Evolutionary conservation across 2,888 invertebrate genomes (phyloP), one percentile per base, ranked within the genome.

Genomic region (Ectemnius cavifrons): DNA sequence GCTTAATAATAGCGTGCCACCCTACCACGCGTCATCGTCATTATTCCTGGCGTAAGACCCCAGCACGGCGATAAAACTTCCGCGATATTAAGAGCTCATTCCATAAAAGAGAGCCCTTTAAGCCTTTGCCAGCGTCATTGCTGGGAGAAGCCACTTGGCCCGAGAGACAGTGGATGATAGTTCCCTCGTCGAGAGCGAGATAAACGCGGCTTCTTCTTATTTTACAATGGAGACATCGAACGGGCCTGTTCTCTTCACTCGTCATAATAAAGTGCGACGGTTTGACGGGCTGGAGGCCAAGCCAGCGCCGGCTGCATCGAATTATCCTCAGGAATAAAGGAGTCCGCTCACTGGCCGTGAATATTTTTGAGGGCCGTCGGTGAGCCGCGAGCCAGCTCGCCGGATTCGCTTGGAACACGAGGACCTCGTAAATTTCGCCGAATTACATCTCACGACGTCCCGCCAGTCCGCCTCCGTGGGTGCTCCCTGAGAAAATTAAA

Each of bases 1-100:
- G 81, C 84, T 84, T 85, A 74, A 77, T 75, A 77, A 75, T 63
- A 65, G 63, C 47, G 63, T 47, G 23, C 63, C 16, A 18, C 52
- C 46, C n/a, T 13, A 16, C 62, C 64, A 59, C 62, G 52, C 67
- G 52, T 69, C 69, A 61, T 58, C 52, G 52, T 27, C 60, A 49
- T 69, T 69, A 63, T 61, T 61, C 59, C 37, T 37, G 8, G 28
- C 52, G 14, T 46, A 16, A 18, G 46, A 28, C 16, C 18, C 45
- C 23, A 23, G 49, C 13, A 23, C 23, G 16, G 49, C 64, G 63
- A 76, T 67, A 66, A 76, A 77, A 76, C 67, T 72, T 65, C 47
- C 67, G 67, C 47, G 49, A 62, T 67, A 23, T 28, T 61, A 37
- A 49, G 20, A 67, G 56, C 62, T 68, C 65, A 59, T 65, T 62